These are phyloP conservation scores for Lycaena phlaeas DNA, from an alignment of 2,888 invertebrate genomes.

Conservation along the genomic window DNA sequence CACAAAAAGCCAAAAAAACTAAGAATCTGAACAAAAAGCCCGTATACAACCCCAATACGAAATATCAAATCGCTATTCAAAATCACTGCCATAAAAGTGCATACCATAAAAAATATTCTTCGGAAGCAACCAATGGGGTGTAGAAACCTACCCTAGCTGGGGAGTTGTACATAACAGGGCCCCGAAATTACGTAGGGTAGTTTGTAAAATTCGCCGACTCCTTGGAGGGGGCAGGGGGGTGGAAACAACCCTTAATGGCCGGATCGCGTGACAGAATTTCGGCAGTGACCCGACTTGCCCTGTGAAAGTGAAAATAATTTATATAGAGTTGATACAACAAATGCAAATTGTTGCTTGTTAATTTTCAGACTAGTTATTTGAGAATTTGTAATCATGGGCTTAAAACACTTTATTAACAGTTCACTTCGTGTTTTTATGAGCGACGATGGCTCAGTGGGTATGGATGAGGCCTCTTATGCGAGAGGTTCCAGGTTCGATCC, in stretches of 20 bases:
- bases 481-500: too few relatives aligned
- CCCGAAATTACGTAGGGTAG: constrained; percentile 58
- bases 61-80: constrained; percentile 24
- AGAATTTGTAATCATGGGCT: too few relatives aligned
- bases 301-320: constrained; percentile 68
- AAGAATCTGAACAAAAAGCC: too few relatives aligned
- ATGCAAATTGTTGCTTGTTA: too few relatives aligned
- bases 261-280: constrained; percentile 72
- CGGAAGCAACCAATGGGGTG: constrained; percentile 34
- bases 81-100: constrained; percentile 42
- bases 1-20: too few relatives aligned
- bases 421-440: too few relatives aligned
- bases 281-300: constrained; percentile 65
- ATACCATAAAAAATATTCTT: constrained; percentile 43
- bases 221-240: constrained; percentile 32
- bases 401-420: too few relatives aligned
- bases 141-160: constrained; percentile 42
- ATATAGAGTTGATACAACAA: constrained; percentile 37
- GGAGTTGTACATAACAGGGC: constrained; percentile 42
- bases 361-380: too few relatives aligned
- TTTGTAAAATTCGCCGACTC: constrained; percentile 66
- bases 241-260: constrained; percentile 66
- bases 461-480: too few relatives aligned
- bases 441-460: too few relatives aligned
- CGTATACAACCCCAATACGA: constrained; percentile 14